Conservation (phyloP, 2,113 vertebrate species). For the Ctenodactylus gundi region DNA sequence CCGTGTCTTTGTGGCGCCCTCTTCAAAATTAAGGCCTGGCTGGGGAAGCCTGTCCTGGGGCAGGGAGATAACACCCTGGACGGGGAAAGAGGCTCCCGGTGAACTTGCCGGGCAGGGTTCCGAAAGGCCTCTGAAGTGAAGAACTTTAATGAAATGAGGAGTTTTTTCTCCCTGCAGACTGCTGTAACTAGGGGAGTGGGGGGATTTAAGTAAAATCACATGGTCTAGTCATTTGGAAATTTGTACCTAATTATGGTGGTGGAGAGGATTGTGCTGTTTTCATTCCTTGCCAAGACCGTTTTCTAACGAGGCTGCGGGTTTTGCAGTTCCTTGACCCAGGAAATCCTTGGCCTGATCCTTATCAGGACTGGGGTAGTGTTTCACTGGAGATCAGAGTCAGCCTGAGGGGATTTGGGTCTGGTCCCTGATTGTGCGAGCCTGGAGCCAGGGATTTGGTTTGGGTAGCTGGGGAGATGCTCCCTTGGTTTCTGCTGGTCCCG, state of each 20-base stretch:
- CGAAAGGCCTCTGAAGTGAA: not conserved
- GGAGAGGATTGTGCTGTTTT: constrained; percentile 56
- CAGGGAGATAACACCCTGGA: not conserved
- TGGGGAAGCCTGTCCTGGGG: not conserved
- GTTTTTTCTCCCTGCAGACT: not conserved
- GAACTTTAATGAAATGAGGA: not conserved
- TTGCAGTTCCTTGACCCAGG: constrained; percentile 74
- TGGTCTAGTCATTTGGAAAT: constrained; percentile 72
- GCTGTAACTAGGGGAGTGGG: not conserved
- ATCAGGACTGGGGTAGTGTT: constrained; percentile 62
- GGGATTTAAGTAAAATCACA: constrained; percentile 64
- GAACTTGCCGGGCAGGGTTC: not conserved
- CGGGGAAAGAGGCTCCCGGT: not conserved
- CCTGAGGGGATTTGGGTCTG: not conserved
- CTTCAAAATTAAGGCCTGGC: not conserved
- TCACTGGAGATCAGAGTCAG: constrained; percentile 45
- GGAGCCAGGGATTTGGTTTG: not conserved
- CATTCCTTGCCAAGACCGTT: constrained; percentile 67
- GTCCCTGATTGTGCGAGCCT: constrained; percentile 12
- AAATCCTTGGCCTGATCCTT: constrained; percentile 76
- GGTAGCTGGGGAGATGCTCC: not conserved
- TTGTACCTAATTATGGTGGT: constrained; percentile 77
- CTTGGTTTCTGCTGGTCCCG: not conserved
- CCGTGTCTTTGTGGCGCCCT: not conserved
- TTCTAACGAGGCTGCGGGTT: constrained; percentile 43